A percentile compares a stretch with the other conserved stretches of the same genome.
These are phyloP conservation scores for Lasioglossum malachurum DNA, from an alignment of 2,888 invertebrate species.

Conservation along the genomic window DNA sequence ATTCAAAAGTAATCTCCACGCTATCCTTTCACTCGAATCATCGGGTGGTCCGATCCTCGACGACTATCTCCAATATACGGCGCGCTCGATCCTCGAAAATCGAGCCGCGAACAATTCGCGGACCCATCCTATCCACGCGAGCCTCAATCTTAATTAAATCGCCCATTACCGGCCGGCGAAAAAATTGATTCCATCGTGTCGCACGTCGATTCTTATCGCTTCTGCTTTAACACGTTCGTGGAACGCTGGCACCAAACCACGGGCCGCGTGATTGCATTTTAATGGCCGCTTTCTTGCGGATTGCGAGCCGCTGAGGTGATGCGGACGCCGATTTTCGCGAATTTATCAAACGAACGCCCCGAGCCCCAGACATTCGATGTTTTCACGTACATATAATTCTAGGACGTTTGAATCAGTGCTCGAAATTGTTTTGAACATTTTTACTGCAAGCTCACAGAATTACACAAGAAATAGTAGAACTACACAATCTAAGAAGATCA, in stretches of 20 bases:
- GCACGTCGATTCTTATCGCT: constrained; percentile 29
- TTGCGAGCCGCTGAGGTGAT: not conserved
- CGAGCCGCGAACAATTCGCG: not conserved
- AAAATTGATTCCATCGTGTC: constrained; percentile 31
- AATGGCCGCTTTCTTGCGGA: constrained; percentile 34
- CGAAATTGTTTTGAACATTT: not conserved
- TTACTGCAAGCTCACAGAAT: not conserved
- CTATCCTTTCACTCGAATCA: constrained; percentile 55
- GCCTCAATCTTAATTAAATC: constrained; percentile 53
- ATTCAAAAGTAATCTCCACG: constrained; percentile 61
- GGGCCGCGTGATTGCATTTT: constrained; percentile 40
- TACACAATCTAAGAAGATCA: no score
- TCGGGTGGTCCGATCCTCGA: constrained; percentile 41
- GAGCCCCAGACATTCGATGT: not conserved
- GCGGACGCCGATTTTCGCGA: not conserved
- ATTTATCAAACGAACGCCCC: not conserved
- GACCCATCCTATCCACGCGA: constrained; percentile 27
- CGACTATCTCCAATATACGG: not conserved
- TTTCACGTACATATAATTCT: constrained; percentile 33
- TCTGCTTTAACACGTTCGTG: constrained; percentile 15
- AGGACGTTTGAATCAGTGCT: not conserved
- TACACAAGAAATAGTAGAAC: no score
- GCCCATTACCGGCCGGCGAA: constrained; percentile 17
- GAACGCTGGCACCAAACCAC: constrained; percentile 16
- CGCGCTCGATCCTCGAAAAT: not conserved